Base-by-base conservation (phyloP, 2,113 vertebrate genomes). In the Ictidomys tridecemlineatus region DNA sequence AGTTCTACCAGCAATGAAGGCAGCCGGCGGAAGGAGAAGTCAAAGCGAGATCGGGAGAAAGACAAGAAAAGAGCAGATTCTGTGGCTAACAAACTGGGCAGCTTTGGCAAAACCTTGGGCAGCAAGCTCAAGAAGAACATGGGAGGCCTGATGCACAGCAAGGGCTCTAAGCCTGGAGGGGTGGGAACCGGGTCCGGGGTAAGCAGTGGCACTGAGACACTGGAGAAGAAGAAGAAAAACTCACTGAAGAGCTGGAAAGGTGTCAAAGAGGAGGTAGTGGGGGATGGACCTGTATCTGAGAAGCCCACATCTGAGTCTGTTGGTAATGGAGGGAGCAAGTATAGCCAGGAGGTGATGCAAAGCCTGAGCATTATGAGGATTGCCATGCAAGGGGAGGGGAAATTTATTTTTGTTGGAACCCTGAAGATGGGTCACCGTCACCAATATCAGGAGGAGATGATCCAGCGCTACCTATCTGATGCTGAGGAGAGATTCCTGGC, bases 381-480 rank as follows among this genome's bases (percentile, higher is more conserved):
- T 0, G 99, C 99, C 83, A 99, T 99, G 99, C 99, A 99, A 92
- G 99, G 99, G 0, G 99, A 99, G 97, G 98, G 99, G 70, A 99
- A 99, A 90, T 99, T 99, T 96, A 99, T 99, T 98, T 99, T 99
- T 0, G 98, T 99, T 8, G 98, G 99, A 45, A 98, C 99, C 45
- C 99, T 99, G 96, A 99, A 99, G 70, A 99, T 99, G 98, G 99
- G 99, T 98, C 98, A 98, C 98, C 98, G 99, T 9, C 99, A 99
- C 98, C 99, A 99, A 26, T 99, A 99, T 98, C 99, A 99, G 98
- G 99, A 99, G 98, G 99, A 99, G 98, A 99, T 99, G 99, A 99
- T 99, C 98, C 99, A 99, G 95, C 98, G 99, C 85, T 99, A 99
- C 98, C 99, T 99, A 0, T 70, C 98, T 0, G 99, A 99, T 0